These are phyloP conservation scores for Helleia helle DNA, from an alignment of 2,888 invertebrate genomes.

Conservation along the genomic window DNA sequence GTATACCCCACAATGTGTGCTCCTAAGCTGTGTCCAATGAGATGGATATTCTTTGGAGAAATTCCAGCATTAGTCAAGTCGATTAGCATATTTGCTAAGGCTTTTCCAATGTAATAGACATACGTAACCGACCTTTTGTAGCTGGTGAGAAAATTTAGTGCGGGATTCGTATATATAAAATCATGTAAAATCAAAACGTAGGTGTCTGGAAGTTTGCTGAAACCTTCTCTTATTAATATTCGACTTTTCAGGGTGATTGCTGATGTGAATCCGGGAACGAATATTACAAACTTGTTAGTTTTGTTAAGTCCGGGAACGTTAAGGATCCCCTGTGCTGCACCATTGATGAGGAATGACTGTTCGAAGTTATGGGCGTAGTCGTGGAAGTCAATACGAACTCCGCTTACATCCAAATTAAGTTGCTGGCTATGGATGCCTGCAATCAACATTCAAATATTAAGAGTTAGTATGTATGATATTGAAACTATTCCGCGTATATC, in stretches of 20 bases:
- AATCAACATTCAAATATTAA: no score
- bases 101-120: slow-evolving; percentile 52
- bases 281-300: slow-evolving; percentile 42
- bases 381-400: neutral
- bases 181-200: slow-evolving; percentile 61
- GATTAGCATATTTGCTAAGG: slow-evolving; percentile 41
- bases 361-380: slow-evolving; percentile 36
- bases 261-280: slow-evolving; percentile 54
- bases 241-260: slow-evolving; percentile 49
- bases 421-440: neutral
- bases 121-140: slow-evolving; percentile 55
- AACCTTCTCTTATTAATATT: slow-evolving; percentile 43
- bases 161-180: slow-evolving; percentile 51
- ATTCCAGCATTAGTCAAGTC: slow-evolving; percentile 38
- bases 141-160: slow-evolving; percentile 41
- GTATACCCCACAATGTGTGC: slow-evolving; percentile 50
- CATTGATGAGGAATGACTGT: slow-evolving; percentile 33
- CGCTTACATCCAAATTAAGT: neutral
- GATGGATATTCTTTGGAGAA: slow-evolving; percentile 43
- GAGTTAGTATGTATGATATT: no score
- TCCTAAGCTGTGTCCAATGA: slow-evolving; percentile 61
- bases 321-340: slow-evolving; percentile 44
- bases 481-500: no score
- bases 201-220: slow-evolving; percentile 42
- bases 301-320: slow-evolving; percentile 36